Evolutionary conservation across 1,140 invertebrate genomes (phyloP).

Genomic region (Amphibalanus amphitrite): DNA sequence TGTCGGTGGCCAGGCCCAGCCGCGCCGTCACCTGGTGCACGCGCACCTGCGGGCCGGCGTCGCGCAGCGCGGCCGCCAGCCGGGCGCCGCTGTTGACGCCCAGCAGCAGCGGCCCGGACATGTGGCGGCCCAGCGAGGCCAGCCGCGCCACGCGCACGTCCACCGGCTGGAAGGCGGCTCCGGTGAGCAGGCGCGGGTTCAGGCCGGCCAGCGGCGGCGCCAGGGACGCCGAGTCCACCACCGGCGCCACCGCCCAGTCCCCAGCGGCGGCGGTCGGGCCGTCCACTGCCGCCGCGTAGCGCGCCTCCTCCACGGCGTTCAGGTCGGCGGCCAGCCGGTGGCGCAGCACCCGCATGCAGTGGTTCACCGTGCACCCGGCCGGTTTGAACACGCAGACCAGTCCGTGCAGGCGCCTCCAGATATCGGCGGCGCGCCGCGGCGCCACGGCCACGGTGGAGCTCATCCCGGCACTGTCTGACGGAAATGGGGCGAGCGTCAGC

Average conservation of each 20-base stretch:
- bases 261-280: not conserved
- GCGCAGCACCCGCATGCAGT: not conserved
- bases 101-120: not conserved
- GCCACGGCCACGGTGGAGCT: too few species aligned
- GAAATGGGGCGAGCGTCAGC: too few species aligned
- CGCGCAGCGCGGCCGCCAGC: constrained; percentile 25
- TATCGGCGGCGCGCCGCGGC: not conserved
- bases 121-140: not conserved
- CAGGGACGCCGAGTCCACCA: not conserved
- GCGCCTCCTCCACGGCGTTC: not conserved
- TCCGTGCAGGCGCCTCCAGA: not conserved
- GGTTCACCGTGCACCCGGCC: not conserved
- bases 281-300: not conserved
- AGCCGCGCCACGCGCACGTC: not conserved
- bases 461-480: too few species aligned
- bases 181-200: not conserved
- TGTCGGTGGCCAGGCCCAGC: constrained; percentile 60
- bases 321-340: not conserved
- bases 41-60: constrained; percentile 34
- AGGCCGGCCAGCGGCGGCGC: not conserved
- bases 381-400: not conserved
- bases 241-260: not conserved
- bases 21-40: constrained; percentile 57
- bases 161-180: not conserved
- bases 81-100: not conserved